Base-by-base conservation (phyloP, 2,888 invertebrate species). In the Hydraecia micacea region DNA sequence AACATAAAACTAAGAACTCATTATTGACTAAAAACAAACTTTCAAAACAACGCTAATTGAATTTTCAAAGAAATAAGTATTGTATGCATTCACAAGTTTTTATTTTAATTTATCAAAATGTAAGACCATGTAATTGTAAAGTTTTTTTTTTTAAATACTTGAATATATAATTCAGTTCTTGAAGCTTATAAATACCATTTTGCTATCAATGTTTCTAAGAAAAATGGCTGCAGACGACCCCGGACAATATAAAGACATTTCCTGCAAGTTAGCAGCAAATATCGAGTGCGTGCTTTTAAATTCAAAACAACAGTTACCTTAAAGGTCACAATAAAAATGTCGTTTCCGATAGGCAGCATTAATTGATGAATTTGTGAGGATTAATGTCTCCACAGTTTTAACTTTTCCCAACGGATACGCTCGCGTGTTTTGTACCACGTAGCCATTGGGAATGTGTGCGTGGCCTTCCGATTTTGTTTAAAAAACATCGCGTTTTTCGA, bases 41-140 rank as follows among this genome's bases (percentile, higher is more conserved):
- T 76, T 79, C 18, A 66, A 63, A 77, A 77, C 69, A 42, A 58
- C 52, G 0, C 46, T 89, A 87, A 88, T 88, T 88, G 82, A 72
- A 82, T 74, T 79, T 89, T 88, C 89, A 70, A 39, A 83, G 86
- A 89, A 91, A 84, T 77, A 80, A 3, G n/a, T n/a, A n/a, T 73
- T 70, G 65, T 39, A 73, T 46, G 55, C 72, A 81, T 84, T 86
- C 81, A 86, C 85, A 87, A 87, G 80, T 88, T 89, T 87, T 89
- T 89, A 84, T 85, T 85, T 79, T 86, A 77, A 76, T 77, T 18
- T 87, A 88, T 85, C 77, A 80, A 88, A 90, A 85, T 82, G 70
- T 81, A 80, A 80, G 84, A 85, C 80, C 73, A 84, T 87, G 81
- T 81, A 86, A 88, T 88, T 87, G 83, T 79, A 73, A 73, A 83